These are phyloP conservation scores for Sturnira hondurensis DNA, from an alignment of 2,113 vertebrate genomes.

Conservation along the genomic window DNA sequence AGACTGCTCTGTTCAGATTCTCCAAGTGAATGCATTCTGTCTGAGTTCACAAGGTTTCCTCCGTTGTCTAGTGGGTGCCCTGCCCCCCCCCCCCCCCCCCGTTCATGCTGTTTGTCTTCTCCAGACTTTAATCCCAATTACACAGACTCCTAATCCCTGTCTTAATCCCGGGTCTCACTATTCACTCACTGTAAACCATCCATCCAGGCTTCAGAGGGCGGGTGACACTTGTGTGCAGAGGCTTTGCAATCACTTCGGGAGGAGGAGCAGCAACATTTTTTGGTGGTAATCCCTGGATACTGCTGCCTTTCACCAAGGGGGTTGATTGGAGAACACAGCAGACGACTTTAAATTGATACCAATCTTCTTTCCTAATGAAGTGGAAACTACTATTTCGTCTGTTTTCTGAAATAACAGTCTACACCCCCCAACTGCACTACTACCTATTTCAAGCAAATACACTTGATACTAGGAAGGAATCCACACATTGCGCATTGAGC, in stretches of 20 bases:
- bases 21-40: not conserved
- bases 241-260: not conserved
- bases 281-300: not conserved
- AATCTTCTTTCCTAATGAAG: conserved; percentile 40
- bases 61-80: not conserved
- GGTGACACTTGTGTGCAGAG: no score
- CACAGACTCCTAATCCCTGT: not conserved
- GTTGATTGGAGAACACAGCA: not conserved
- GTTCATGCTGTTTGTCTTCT: not conserved
- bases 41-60: conserved; percentile 42
- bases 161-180: not conserved
- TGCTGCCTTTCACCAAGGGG: not conserved
- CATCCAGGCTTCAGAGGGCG: not conserved
- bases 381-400: conserved; percentile 13
- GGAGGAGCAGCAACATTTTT: not conserved
- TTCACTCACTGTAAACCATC: not conserved
- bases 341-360: not conserved
- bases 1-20: not conserved
- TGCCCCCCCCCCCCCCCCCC: not conserved
- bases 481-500: not conserved
- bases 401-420: conserved; percentile 37
- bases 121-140: conserved; percentile 23
- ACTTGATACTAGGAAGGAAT: not conserved
- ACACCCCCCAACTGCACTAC: not conserved
- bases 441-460: conserved; percentile 4